These are phyloP conservation scores for Dasypolia templi DNA, from an alignment of 2,888 invertebrate species.

Conservation along the genomic window DNA sequence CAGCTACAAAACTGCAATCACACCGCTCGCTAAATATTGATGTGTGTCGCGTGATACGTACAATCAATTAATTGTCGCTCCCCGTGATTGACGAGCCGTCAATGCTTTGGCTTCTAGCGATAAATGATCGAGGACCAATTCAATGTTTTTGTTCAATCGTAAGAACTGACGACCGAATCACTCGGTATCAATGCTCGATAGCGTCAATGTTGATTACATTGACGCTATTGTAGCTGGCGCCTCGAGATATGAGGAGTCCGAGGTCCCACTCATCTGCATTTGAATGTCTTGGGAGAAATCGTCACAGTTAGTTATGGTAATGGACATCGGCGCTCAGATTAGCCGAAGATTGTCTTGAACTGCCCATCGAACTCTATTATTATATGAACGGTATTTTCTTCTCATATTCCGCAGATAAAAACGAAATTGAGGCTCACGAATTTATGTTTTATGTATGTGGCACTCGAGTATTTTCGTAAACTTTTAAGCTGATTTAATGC, in stretches of 20 bases:
- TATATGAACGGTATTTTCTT: conserved; percentile 18
- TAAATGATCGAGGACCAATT: conserved; percentile 65
- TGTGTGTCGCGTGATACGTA: conserved; percentile 37
- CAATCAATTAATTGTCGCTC: conserved; percentile 61
- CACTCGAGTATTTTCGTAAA: conserved; percentile 54
- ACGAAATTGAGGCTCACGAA: conserved; percentile 44
- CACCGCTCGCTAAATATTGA: conserved; percentile 41
- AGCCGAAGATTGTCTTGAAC: conserved; percentile 28
- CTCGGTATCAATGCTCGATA: conserved; percentile 59
- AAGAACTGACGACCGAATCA: conserved; percentile 55
- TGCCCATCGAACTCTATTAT: conserved; percentile 24
- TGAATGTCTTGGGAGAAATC: conserved; percentile 50
- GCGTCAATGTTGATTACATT: no score
- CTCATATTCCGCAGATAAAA: conserved; percentile 22
- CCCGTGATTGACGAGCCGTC: conserved; percentile 63
- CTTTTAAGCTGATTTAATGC: conserved; percentile 59
- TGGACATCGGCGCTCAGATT: conserved; percentile 40
- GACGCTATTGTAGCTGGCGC: conserved; percentile 46
- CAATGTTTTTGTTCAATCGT: conserved; percentile 63
- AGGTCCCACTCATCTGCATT: conserved; percentile 55
- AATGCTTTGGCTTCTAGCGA: conserved; percentile 52
- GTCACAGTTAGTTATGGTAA: conserved; percentile 44
- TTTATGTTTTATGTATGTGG: conserved; percentile 63
- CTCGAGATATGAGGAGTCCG: conserved; percentile 44
- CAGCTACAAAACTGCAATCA: conserved; percentile 42